Conservation (phyloP, 2,888 invertebrate species). For the Erebia epiphron region DNA sequence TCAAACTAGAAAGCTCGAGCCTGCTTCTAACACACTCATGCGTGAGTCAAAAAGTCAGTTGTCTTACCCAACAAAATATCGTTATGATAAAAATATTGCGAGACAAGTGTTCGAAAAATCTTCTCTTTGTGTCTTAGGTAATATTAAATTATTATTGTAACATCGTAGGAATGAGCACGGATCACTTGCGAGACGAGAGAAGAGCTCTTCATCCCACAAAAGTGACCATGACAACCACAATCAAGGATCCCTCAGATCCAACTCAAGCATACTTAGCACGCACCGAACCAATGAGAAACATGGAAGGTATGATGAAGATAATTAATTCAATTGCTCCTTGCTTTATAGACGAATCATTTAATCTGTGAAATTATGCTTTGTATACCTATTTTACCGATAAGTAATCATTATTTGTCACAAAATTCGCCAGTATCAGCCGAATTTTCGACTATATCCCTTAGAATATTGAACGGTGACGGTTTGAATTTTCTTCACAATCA, state of each 20-base stretch:
- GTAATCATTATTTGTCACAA: too few species aligned
- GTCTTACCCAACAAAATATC: too few species aligned
- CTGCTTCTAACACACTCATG: too few species aligned
- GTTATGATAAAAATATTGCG: too few species aligned
- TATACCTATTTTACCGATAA: too few species aligned
- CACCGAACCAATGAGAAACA: conserved; percentile 81
- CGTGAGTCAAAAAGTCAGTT: too few species aligned
- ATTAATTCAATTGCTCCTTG: conserved; percentile 18
- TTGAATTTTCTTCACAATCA: background rate
- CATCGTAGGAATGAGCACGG: conserved; percentile 66
- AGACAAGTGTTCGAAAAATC: background rate
- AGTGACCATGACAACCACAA: conserved; percentile 63
- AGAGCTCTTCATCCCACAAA: conserved; percentile 67
- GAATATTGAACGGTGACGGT: background rate
- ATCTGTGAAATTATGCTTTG: conserved; percentile 1
- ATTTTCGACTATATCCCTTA: too few species aligned
- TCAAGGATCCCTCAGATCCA: conserved; percentile 84
- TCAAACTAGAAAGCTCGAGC: too few species aligned
- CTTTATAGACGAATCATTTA: background rate
- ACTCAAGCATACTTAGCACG: conserved; percentile 82
- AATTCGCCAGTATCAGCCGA: too few species aligned
- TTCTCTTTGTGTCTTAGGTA: background rate
- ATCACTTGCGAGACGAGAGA: conserved; percentile 72
- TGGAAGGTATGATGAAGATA: conserved; percentile 56
- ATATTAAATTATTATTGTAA: conserved; percentile 14